Evolutionary conservation across 1,140 invertebrate species (phyloP), one percentile per base, ranked within the genome.

Genomic region (Batillaria attramentaria): DNA sequence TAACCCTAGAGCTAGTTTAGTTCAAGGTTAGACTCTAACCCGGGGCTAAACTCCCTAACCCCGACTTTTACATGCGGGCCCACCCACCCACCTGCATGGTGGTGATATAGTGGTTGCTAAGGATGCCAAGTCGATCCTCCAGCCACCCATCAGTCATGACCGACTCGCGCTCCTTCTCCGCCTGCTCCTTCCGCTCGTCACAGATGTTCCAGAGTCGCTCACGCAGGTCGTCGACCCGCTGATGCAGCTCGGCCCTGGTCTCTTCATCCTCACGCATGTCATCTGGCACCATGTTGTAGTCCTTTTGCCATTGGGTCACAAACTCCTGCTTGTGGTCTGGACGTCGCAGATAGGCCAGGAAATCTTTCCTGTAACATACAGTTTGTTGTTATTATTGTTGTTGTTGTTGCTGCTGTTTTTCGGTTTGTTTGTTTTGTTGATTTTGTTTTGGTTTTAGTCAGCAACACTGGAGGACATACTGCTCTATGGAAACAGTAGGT

Each of bases 231-330:
- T 91, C 89, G 13, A 91, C 87, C 31, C 88, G 82, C 81, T 91
- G 90, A 80, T 91, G 90, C n/a, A 90, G 81, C 69, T 92, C 91
- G 31, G 85, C 85, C 60, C 86, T 85, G 0, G 89, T 89, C 72
- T 92, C 90, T 70, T 91, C 89, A 78, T 92, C 91, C 41, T 91
- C 89, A 41, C 90, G 79, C 84, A 90, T 87, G 75, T 92, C 91
- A 83, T 91, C 89, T n/a, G 90, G 72, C 0, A 91, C 84, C 39
- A 84, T 84, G 80, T 91, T 91, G 81, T 89, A 92, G n/a, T 90
- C 90, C 87, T 89, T 89, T 68, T 90, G 90, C 85, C 88, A 91
- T 62, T 91, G 89, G n/a, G 81, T 77, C 18, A 90, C 83, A 83
- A 88, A 91, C 46, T 90, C 88, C 80, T 91, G 88, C 79, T 91